Conservation (phyloP, 2,888 invertebrate species). For the Tridacna gigas region DNA sequence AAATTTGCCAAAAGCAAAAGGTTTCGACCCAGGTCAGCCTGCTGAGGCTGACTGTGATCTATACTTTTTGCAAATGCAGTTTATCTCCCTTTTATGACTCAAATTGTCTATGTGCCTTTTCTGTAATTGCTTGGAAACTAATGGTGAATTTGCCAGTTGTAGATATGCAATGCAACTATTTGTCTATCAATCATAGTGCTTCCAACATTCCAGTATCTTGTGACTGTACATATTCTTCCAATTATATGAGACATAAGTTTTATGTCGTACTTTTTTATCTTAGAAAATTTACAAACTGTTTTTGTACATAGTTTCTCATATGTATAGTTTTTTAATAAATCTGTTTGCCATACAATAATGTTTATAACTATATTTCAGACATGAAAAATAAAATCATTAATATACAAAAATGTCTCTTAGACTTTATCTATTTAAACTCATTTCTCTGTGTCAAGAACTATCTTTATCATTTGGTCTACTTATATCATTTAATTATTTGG, state of each 20-base stretch:
- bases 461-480: no score
- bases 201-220: background rate
- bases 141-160: no score
- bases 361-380: conserved; percentile 12
- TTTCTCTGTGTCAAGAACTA: no score
- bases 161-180: no score
- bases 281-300: background rate
- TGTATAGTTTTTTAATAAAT: conserved; percentile 16
- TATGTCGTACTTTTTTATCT: conserved; percentile 8
- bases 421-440: no score
- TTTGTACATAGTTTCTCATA: conserved; percentile 21
- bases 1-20: background rate
- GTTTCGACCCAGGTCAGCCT: background rate
- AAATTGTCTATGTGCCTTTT: no score
- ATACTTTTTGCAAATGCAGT: background rate
- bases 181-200: conserved; percentile 3
- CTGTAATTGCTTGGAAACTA: no score
- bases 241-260: background rate
- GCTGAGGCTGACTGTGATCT: background rate
- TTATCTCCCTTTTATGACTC: background rate
- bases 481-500: no score
- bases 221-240: conserved; percentile 1
- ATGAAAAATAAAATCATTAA: conserved; percentile 3
- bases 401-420: no score
- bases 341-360: conserved; percentile 25